Conservation (phyloP, 53 echinoderm and acorn worm species). For the Zoroaster sp. region DNA sequence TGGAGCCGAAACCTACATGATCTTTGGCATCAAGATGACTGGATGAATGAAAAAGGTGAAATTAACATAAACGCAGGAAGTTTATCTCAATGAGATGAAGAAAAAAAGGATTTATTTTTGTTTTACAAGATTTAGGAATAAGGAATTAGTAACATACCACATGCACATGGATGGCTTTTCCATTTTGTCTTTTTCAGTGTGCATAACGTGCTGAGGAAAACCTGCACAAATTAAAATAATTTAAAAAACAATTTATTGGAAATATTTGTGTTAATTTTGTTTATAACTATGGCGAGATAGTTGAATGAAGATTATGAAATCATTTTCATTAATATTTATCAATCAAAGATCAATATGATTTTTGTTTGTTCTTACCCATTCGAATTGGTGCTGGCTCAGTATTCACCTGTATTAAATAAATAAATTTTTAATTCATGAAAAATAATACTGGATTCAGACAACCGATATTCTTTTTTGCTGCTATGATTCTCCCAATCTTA, state of each 20-base stretch:
- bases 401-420: conserved; percentile 58
- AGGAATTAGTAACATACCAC: conserved; percentile 66
- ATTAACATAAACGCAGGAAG: no score
- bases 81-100: no score
- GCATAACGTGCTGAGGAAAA: conserved; percentile 91
- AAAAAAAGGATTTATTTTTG: not conserved
- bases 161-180: conserved; percentile 94
- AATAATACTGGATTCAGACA: not conserved
- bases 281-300: no score
- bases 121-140: not conserved
- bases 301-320: no score
- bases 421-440: not conserved
- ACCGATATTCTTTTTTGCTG: no score
- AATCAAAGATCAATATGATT: not conserved
- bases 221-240: conserved; percentile 43
- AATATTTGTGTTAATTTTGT: not conserved
- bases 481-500: no score
- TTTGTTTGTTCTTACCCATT: conserved; percentile 83
- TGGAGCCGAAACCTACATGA: conserved; percentile 75
- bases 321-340: not conserved
- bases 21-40: conserved; percentile 93
- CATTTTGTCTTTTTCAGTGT: conserved; percentile 87
- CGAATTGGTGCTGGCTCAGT: conserved; percentile 93
- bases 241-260: not conserved
- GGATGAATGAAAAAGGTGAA: not conserved